phyloP scores from a whole-genome alignment of 1,140 invertebrate species.

The Akabosia matsudoensis region DNA sequence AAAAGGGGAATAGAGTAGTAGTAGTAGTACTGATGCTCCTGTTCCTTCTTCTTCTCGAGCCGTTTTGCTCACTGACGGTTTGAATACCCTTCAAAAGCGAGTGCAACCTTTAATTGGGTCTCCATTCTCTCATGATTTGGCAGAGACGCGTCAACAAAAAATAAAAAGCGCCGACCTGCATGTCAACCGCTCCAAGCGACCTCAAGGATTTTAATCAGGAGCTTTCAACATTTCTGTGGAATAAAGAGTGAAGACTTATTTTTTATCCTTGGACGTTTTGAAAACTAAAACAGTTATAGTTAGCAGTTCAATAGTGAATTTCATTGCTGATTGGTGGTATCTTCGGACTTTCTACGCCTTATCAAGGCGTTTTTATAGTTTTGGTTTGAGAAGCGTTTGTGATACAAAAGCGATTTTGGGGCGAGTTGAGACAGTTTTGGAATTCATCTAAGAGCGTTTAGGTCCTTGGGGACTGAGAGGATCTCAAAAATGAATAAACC shows the following conservation, averaged over 20 bases:
- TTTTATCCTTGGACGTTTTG: too few species aligned
- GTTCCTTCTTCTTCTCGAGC: not conserved
- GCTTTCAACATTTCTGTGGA: too few species aligned
- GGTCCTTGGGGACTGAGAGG: not conserved
- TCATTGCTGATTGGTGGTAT: too few species aligned
- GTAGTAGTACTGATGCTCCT: too few species aligned
- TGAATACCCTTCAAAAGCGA: not conserved
- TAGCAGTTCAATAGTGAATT: too few species aligned
- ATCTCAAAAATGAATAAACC: not conserved
- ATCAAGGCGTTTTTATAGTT: not conserved
- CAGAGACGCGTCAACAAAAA: not conserved
- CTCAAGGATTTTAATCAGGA: not conserved
- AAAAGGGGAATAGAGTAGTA: too few species aligned
- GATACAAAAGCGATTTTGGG: not conserved
- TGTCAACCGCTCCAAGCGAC: conserved; percentile 9
- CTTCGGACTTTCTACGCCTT: not conserved
- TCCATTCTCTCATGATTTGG: conserved; percentile 8
- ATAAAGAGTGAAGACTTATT: too few species aligned
- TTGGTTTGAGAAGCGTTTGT: not conserved
- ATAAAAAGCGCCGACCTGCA: conserved; percentile 14
- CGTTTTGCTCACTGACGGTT: not conserved
- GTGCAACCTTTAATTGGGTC: conserved; percentile 13
- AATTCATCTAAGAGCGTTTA: not conserved
- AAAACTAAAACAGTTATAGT: too few species aligned
- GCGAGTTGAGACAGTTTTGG: not conserved